Evolutionary conservation across 2,113 vertebrate species (phyloP).

Genomic region (Pelusios castaneus): DNA sequence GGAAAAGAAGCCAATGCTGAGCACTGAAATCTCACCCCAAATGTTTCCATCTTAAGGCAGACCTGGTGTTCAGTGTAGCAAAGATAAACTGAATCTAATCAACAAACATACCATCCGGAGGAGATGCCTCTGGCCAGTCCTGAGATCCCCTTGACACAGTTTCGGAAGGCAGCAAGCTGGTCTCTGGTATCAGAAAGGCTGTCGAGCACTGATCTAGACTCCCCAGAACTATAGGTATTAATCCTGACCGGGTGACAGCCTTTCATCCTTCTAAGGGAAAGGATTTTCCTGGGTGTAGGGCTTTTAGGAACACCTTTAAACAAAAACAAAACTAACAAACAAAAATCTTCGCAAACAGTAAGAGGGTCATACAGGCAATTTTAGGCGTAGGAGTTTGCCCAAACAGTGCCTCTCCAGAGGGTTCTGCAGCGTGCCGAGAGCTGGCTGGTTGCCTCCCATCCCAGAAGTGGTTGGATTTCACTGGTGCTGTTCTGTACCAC

Average conservation of each 20-base stretch:
- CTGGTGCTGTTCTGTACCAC: rapidly evolving
- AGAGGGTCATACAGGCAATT: neutral
- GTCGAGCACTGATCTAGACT: neutral
- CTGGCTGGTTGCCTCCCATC: neutral
- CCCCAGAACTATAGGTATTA: rapidly evolving
- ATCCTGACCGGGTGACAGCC: rapidly evolving
- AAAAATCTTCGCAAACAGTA: rapidly evolving
- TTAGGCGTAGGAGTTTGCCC: neutral
- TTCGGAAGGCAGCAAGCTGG: neutral
- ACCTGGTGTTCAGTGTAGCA: rapidly evolving
- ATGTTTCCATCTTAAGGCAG: neutral
- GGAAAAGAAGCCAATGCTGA: rapidly evolving
- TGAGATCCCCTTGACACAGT: neutral
- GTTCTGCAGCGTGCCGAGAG: rapidly evolving
- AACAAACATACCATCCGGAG: neutral
- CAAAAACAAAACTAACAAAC: no score
- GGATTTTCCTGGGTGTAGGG: rapidly evolving
- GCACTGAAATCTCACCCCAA: rapidly evolving
- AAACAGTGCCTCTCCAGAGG: neutral
- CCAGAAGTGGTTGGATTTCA: rapidly evolving
- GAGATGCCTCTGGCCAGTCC: neutral
- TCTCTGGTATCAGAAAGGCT: neutral
- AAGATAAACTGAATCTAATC: neutral
- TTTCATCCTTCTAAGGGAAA: rapidly evolving
- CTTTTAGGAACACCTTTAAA: neutral